A percentile compares a stretch with the other conserved stretches of the same genome.
These are phyloP conservation scores for Brenthis hecate DNA, from an alignment of 2,888 invertebrate genomes.

Conservation along the genomic window DNA sequence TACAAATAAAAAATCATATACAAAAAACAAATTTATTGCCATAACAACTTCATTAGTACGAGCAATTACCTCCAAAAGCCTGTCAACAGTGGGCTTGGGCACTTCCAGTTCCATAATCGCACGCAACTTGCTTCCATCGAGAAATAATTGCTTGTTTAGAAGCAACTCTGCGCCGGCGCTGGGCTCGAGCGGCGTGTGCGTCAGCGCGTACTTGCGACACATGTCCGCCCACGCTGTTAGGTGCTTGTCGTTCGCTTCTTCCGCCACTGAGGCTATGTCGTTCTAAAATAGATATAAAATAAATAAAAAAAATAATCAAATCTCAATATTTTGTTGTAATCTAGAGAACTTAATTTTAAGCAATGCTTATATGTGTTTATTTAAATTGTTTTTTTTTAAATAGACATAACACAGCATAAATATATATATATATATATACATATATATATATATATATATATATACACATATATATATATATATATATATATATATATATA, in stretches of 20 bases:
- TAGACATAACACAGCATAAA: no score
- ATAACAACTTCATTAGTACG: background rate
- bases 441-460: no score
- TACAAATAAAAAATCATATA: slow-evolving; percentile 20
- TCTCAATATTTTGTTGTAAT: no score
- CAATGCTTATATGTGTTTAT: no score
- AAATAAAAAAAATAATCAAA: no score
- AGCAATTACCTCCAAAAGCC: slow-evolving; percentile 82
- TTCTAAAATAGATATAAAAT: slow-evolving; percentile 70
- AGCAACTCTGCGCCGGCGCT: slow-evolving; percentile 92
- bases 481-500: no score
- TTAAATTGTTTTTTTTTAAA: no score
- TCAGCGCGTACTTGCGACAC: slow-evolving; percentile 87
- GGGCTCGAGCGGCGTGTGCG: slow-evolving; percentile 94
- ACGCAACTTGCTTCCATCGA: slow-evolving; percentile 87
- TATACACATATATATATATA: no score
- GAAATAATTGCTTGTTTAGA: slow-evolving; percentile 89
- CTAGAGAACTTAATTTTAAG: no score
- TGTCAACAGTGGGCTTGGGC: slow-evolving; percentile 84
- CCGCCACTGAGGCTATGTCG: slow-evolving; percentile 90
- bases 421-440: no score
- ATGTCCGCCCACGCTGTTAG: slow-evolving; percentile 95
- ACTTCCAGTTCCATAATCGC: slow-evolving; percentile 82
- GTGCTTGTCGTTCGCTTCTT: slow-evolving; percentile 97
- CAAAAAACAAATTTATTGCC: slow-evolving; percentile 1